Conservation (phyloP, 2,113 vertebrate species). For the Lamprologus sp. region DNA sequence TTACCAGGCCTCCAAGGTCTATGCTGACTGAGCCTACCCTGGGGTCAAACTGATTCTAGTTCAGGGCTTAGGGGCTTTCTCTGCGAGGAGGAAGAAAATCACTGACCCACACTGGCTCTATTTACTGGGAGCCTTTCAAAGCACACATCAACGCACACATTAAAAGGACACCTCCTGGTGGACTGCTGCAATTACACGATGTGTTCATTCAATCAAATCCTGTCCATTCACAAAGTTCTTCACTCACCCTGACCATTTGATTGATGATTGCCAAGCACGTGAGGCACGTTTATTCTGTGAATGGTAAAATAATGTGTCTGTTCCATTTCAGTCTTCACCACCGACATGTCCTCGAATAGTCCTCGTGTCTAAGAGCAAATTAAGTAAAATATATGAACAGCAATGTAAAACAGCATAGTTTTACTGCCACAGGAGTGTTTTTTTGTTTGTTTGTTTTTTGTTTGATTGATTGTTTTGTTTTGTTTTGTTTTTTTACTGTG, state of each 20-base stretch:
- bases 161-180: conserved; percentile 41
- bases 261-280: not conserved
- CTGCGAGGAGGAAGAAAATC: conserved; percentile 4
- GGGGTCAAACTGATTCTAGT: conserved; percentile 1
- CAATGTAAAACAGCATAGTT: not conserved
- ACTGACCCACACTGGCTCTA: conserved; percentile 35
- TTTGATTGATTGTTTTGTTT: not conserved
- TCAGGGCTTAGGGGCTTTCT: conserved; percentile 8
- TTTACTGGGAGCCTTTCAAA: not conserved
- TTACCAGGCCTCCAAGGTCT: not conserved
- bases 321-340: not conserved
- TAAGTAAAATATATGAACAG: not conserved
- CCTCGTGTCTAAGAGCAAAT: not conserved
- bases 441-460: not conserved
- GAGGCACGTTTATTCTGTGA: not conserved
- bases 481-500: not conserved
- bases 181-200: not conserved
- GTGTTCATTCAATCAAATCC: not conserved
- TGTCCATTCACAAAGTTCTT: conserved; percentile 21
- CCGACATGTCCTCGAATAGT: not conserved
- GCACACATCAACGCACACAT: not conserved
- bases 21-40: not conserved
- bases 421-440: not conserved
- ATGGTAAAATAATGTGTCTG: not conserved
- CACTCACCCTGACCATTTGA: not conserved